Percentiles rank a stretch among this genome's conserved stretches.
Conservation (phyloP, 2,113 vertebrate genomes). For the Puma concolor region DNA sequence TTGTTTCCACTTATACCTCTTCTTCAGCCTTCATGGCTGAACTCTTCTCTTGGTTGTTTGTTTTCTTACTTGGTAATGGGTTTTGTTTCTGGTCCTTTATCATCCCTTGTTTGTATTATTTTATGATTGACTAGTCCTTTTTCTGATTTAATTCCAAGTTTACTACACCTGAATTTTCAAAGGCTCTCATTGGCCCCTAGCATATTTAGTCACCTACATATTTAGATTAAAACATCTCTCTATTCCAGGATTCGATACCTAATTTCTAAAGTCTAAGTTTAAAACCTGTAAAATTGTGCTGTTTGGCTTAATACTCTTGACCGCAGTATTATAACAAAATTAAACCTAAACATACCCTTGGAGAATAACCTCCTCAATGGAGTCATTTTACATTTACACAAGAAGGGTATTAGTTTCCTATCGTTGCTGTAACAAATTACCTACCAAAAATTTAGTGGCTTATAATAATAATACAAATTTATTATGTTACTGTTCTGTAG, state of each 20-base stretch:
- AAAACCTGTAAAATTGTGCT: not conserved
- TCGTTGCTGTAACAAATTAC: not conserved
- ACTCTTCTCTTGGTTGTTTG: not conserved
- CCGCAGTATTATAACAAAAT: not conserved
- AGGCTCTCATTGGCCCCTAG: rapidly evolving
- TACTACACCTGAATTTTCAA: not conserved
- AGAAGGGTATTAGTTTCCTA: not conserved
- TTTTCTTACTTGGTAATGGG: not conserved
- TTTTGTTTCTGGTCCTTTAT: not conserved
- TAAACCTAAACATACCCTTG: not conserved
- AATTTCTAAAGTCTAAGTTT: not conserved
- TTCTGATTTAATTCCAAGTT: not conserved
- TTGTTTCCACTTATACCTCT: not conserved
- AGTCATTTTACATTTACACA: not conserved
- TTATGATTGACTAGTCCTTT: not conserved
- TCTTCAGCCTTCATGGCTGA: not conserved
- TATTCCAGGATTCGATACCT: not conserved
- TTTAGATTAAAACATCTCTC: not conserved
- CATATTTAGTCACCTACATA: not conserved
- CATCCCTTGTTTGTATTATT: not conserved
- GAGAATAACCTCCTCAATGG: not conserved
- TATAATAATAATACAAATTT: not conserved
- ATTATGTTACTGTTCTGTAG: not conserved
- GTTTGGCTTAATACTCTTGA: not conserved
- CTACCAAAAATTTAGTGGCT: not conserved